Evolutionary conservation across 2,797 vertebrate genomes (phyloP).

Genomic region (Coregonus suidteri): DNA sequence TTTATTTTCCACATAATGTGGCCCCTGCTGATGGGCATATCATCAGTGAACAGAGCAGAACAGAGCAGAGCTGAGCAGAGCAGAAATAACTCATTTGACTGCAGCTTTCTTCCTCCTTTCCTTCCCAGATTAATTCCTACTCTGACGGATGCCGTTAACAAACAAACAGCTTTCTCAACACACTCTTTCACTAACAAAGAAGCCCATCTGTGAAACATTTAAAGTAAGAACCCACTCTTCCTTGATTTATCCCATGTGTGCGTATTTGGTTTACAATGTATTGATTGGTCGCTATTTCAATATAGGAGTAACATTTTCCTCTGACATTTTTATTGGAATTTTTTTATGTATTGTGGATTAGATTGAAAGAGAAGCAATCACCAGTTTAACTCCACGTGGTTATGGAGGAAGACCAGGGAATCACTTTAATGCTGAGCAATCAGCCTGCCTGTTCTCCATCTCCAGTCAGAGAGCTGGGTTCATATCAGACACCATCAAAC

Average conservation of each 20-base stretch:
- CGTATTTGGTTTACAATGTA: constrained; percentile 48
- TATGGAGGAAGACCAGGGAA: constrained; percentile 50
- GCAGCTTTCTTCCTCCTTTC: constrained; percentile 22
- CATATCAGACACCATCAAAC: neutral
- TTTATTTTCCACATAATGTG: neutral
- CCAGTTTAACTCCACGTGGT: constrained; percentile 43
- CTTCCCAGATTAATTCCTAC: constrained; percentile 16
- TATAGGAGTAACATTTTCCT: constrained; percentile 50
- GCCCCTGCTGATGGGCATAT: too few relatives aligned
- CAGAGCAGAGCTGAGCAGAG: constrained; percentile 4
- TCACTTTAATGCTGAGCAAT: constrained; percentile 23
- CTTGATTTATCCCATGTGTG: constrained; percentile 44
- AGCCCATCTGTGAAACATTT: constrained; percentile 60
- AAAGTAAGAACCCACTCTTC: constrained; percentile 50
- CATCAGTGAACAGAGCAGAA: too few relatives aligned
- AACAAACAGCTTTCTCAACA: constrained; percentile 24
- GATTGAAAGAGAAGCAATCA: constrained; percentile 64
- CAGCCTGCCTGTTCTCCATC: constrained; percentile 14
- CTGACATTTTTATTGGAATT: too few relatives aligned
- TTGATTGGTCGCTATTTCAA: constrained; percentile 56
- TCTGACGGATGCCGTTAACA: constrained; percentile 15
- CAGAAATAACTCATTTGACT: neutral
- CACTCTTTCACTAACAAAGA: constrained; percentile 41
- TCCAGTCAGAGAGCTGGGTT: constrained; percentile 28
- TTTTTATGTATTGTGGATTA: constrained; percentile 58